Percentiles rank a stretch among this genome's conserved stretches.
These are phyloP conservation scores for Notechis scutatus DNA, from an alignment of 2,113 vertebrate species.

Conservation along the genomic window DNA sequence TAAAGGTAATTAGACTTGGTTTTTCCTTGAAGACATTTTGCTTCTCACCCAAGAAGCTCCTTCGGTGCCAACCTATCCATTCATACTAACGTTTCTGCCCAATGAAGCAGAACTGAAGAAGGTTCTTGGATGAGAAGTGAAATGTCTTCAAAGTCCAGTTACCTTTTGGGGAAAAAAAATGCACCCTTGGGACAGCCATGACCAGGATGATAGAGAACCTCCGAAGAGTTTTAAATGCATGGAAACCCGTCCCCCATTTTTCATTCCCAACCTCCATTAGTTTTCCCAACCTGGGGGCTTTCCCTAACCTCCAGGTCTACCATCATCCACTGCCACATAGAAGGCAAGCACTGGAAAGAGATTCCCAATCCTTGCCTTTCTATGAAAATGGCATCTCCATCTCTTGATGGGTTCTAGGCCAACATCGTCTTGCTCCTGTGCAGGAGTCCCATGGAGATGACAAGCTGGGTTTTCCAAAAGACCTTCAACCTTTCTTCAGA, in stretches of 20 bases:
- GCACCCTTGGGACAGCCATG: too few relatives aligned
- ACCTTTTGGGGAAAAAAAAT: not conserved
- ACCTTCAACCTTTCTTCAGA: not conserved
- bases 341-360: not conserved
- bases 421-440: not conserved
- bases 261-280: not conserved
- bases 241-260: not conserved
- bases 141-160: not conserved
- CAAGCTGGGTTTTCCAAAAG: not conserved
- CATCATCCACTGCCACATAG: not conserved
- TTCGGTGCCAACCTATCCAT: too few relatives aligned
- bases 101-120: not conserved
- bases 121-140: not conserved
- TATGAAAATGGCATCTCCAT: not conserved
- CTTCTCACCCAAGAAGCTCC: not conserved
- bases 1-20: not conserved
- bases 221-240: not conserved
- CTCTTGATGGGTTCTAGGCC: not conserved
- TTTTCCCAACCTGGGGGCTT: not conserved
- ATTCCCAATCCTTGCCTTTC: not conserved
- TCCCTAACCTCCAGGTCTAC: not conserved
- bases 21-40: not conserved
- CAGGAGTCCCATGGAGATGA: not conserved
- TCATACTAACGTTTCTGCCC: too few relatives aligned
- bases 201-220: not conserved